Evolutionary conservation across 1,140 invertebrate species (phyloP), one percentile per base, ranked within the genome.

Genomic region (Drosophila truncata): DNA sequence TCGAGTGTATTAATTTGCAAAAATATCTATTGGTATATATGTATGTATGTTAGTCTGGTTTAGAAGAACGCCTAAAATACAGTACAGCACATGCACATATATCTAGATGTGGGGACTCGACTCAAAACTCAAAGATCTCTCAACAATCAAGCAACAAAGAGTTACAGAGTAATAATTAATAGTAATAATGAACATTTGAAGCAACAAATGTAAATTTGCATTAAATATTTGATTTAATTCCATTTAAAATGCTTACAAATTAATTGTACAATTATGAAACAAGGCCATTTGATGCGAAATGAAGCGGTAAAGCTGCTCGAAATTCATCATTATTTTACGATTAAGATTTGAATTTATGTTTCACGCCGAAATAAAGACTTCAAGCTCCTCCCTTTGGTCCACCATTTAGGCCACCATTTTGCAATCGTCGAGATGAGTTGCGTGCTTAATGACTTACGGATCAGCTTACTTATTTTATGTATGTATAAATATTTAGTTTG

Each of bases 11-110:
- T 90, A 88, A 90, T 88, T 90, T 88, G 84, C 84, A 88, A 88
- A 88, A 88, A 88, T 90, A 88, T 88, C 85, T 88, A 88, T 88
- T 78, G 85, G 87, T 87, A 80, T 88, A 82, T 81, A 54, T 49
- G 47, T 50, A 49, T 29, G 25, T 52, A 50, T 52, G 50, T 31
- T 47, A 81, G 77, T 88, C 78, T 47, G 84, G 76, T 72, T 88
- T 86, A 83, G 82, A 87, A 87, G 82, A 87, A 87, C 72, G 84
- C 84, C 84, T 80, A 86, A 75, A 46, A 23, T 73, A 82, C 80
- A 67, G 44, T 73, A 63, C 64, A 52, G 66, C 41, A 71, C 52
- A 71, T 71, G 69, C 50, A 71, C 50, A 67, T 52, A 64, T 62
- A 62, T 64, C 59, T 79, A 70, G 42, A 35, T 69, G 64, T 50